Conservation (phyloP, 2,113 vertebrate genomes). For the Shinisaurus crocodilurus region DNA sequence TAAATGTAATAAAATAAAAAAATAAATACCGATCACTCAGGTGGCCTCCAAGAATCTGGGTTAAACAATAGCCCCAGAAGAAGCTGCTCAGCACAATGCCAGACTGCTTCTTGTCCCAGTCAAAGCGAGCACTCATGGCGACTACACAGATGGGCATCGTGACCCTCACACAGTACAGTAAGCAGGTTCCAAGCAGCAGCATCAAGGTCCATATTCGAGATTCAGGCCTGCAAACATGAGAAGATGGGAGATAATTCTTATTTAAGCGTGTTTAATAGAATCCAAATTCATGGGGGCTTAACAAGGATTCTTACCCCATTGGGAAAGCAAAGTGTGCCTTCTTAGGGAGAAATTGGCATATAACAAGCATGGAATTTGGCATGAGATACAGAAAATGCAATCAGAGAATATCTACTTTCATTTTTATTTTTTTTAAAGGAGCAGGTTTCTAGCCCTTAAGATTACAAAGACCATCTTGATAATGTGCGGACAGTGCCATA, state of each 20-base stretch:
- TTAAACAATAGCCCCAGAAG: slow-evolving; percentile 98
- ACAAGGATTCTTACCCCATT: not conserved
- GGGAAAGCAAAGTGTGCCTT: not conserved
- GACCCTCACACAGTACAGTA: slow-evolving; percentile 92
- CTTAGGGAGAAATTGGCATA: not conserved
- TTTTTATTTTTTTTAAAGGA: not conserved
- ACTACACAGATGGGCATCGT: slow-evolving; percentile 89
- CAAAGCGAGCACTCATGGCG: slow-evolving; percentile 87
- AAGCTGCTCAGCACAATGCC: slow-evolving; percentile 94
- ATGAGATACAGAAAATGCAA: not conserved
- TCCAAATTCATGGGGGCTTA: no score
- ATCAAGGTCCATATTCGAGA: slow-evolving; percentile 86
- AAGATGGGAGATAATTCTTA: not conserved
- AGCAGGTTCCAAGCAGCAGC: slow-evolving; percentile 91
- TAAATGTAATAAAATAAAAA: no score
- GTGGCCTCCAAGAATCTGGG: slow-evolving; percentile 92
- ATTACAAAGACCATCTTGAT: not conserved
- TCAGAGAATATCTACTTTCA: not conserved
- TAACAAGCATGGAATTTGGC: no score
- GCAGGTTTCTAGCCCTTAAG: not conserved
- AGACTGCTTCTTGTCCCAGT: slow-evolving; percentile 92
- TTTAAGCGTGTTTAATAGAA: not conserved
- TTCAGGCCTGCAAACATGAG: slow-evolving; percentile 78
- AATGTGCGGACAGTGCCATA: not conserved
- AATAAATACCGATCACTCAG: slow-evolving; percentile 91